These are phyloP conservation scores for Ctenopoma kingsleyae DNA, from an alignment of 2,797 vertebrate genomes.

Conservation along the genomic window DNA sequence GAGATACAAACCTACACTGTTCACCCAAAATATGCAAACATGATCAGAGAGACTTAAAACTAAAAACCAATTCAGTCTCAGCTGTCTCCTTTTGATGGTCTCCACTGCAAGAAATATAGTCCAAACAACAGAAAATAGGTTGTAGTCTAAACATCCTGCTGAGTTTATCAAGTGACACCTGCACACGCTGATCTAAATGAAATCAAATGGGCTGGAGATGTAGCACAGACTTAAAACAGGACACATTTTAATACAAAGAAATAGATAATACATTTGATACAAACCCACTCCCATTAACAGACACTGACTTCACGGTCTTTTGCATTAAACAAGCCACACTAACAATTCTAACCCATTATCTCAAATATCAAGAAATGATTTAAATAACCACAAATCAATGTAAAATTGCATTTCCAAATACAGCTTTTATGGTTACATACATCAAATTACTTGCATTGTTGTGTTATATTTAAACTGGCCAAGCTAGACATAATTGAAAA, in stretches of 20 bases:
- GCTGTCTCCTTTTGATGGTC: not conserved
- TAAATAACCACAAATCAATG: slow-evolving; percentile 1
- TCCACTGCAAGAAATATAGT: too few relatives aligned
- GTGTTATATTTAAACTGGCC: not conserved
- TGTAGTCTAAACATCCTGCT: not conserved
- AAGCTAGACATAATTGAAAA: not conserved
- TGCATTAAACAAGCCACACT: not conserved
- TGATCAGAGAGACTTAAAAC: not conserved
- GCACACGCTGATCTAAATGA: not conserved
- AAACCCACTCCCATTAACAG: slow-evolving; percentile 18
- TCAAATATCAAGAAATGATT: not conserved
- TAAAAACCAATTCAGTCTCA: not conserved
- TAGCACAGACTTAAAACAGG: not conserved
- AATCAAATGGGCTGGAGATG: not conserved
- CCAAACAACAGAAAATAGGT: not conserved
- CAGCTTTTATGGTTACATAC: not conserved
- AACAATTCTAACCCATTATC: not conserved
- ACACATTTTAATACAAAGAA: slow-evolving; percentile 39
- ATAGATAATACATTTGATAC: slow-evolving; percentile 9
- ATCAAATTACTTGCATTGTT: not conserved
- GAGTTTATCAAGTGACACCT: not conserved
- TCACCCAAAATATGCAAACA: not conserved
- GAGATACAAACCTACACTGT: not conserved
- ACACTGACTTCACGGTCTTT: slow-evolving; percentile 19
- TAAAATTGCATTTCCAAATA: slow-evolving; percentile 7